Conservation (phyloP, 2,797 vertebrate genomes). For the Rhinella marina region DNA sequence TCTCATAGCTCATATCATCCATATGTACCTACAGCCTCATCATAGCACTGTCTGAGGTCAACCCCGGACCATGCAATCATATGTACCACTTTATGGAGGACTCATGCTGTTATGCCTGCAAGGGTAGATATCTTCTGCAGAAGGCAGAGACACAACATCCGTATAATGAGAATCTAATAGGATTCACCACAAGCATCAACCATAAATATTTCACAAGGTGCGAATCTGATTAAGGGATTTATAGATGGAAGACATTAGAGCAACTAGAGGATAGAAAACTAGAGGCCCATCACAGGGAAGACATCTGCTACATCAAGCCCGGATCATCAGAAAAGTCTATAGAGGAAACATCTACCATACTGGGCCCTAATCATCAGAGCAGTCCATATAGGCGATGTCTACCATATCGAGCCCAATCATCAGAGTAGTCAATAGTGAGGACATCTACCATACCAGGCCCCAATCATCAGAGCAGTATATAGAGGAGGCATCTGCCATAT, state of each 20-base stretch:
- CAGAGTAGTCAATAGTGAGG: neutral
- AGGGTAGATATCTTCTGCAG: neutral
- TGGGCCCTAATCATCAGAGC: neutral
- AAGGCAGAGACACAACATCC: neutral
- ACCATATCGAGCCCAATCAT: neutral
- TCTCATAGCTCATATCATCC: neutral
- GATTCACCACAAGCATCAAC: neutral
- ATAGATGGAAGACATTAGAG: neutral
- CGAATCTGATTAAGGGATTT: neutral
- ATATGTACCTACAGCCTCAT: neutral
- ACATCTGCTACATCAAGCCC: too few relatives aligned
- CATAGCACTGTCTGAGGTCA: neutral
- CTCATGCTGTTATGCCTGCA: neutral
- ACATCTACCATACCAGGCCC: neutral
- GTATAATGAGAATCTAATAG: slow-evolving; percentile 16
- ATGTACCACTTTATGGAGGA: neutral
- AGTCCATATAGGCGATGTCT: neutral
- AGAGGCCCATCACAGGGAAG: neutral
- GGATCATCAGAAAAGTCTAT: neutral
- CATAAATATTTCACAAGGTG: slow-evolving; percentile 16
- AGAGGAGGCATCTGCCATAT: neutral
- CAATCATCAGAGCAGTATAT: neutral
- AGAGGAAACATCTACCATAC: neutral
- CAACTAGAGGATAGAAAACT: neutral
- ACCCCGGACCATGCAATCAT: neutral